A percentile compares a stretch with the other conserved stretches of the same genome.
phyloP scores from a whole-genome alignment of 2,888 invertebrate genomes.

The Odontothrips loti region DNA sequence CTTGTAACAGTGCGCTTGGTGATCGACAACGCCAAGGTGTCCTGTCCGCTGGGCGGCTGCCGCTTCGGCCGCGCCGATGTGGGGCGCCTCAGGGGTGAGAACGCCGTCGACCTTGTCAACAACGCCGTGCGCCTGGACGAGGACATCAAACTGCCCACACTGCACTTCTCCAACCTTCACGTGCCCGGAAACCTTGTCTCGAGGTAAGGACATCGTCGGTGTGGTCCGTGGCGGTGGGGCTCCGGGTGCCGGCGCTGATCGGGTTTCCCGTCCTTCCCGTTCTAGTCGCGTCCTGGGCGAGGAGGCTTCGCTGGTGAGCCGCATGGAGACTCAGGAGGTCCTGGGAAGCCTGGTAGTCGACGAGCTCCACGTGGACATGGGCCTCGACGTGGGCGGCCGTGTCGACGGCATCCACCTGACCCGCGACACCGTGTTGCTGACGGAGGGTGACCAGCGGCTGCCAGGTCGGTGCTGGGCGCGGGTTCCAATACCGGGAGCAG shows the following conservation, averaged over 20 bases:
- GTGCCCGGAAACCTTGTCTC: background rate
- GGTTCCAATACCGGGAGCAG: no score
- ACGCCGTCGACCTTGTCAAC: background rate
- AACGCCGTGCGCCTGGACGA: background rate
- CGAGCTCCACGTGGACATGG: background rate
- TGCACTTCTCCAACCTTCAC: background rate
- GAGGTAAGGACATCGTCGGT: background rate
- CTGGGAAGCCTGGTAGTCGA: background rate
- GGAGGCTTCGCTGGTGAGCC: background rate
- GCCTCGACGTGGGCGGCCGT: background rate
- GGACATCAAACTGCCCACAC: background rate
- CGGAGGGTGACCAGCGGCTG: background rate
- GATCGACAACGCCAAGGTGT: background rate
- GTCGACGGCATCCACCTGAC: background rate
- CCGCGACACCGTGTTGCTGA: background rate
- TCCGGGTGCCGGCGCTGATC: background rate
- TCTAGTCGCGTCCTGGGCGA: background rate
- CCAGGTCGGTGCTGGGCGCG: background rate
- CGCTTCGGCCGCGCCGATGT: background rate
- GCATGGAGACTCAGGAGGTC: background rate
- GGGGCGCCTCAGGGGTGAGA: background rate
- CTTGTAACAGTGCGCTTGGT: background rate
- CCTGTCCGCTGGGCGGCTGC: background rate
- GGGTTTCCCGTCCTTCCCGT: background rate
- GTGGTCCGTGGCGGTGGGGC: background rate